Evolutionary conservation across 2,888 invertebrate species (phyloP), one percentile per base, ranked within the genome.

Genomic region (Scaptomyza flava): DNA sequence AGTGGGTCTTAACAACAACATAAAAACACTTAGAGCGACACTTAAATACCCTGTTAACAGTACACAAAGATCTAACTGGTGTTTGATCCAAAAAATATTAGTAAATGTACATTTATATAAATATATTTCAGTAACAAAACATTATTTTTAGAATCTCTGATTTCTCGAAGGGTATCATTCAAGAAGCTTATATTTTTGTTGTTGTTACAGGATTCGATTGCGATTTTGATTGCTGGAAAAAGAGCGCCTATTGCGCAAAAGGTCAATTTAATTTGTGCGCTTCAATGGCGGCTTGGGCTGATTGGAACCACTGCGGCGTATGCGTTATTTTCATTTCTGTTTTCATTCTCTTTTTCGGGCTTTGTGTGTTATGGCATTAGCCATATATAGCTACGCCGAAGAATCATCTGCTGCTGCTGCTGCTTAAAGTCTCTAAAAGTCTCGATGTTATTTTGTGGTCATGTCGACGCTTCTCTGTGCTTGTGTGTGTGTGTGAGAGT

Each of bases 221-320:
- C 51, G 59, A 59, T 46, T 72, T 50, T 47, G 59, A 59, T 23
- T 64, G 72, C 38, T 52, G 11, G 20, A 9, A 23, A 12, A n/a
- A 36, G 57, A 23, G 51, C 56, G 59, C 38, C 69, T 70, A 73
- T 73, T 77, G 74, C 64, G 57, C 61, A 69, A 81, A 81, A 85
- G 85, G 85, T 79, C 81, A 85, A 79, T 79, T 81, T 81, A 77
- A 79, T 85, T 81, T 81, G 77, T 68, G 41, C 73, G 76, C 68
- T 73, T 69, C 64, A 64, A 54, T 61, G 64, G 66, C 51, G 60
- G 53, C 56, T 71, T 60, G 57, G 43, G 50, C 64, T 72, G 63
- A 65, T 69, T 70, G 73, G 72, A 76, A 70, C 60, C 79, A 66
- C 65, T 77, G 54, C 65, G 68, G 72, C 77, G 77, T 76, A 72